Base-by-base conservation (phyloP, 2,113 vertebrate species). In the Esox niger region DNA sequence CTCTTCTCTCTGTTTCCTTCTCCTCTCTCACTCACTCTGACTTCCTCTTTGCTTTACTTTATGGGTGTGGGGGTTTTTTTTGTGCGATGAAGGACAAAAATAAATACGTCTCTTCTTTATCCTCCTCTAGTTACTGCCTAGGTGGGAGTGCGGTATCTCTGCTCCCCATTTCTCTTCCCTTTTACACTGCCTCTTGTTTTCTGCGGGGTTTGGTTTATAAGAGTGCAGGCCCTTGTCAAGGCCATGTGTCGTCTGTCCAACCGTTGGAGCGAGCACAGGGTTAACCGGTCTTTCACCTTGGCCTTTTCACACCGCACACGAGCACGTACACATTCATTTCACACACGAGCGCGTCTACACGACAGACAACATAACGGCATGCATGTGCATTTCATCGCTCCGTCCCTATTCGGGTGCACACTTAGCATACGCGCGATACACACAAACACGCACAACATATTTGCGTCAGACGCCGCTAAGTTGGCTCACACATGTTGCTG, bases 171-270 rank as follows among this genome's bases (percentile, higher is more conserved):
- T 77, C 78, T 77, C 79, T 67, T 61, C 8, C 23, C n/a, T 71
- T 79, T 75, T 71, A 77, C 67, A n/a, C n/a, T 38, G 67, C 64
- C 3, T 69, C 69, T 70, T 65, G 67, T 58, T 46, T 75, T 87
- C 69, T 77, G 62, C 81, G 68, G 66, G 78, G 60, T 64, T 71
- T 66, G 74, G 76, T 85, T 85, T 85, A 84, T 81, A 25, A 13
- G 27, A 2, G 27, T 2, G 10, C 27, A 13, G 26, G 56, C 1
- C 25, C 13, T 17, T 17, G 46, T 49, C n/a, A 21, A 21, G 10
- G 31, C 59, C 11, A 23, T 61, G 59, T 8, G 13, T 17, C 23
- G 31, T 61, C 59, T 61, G 59, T 10, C 59, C 32, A 31, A 30
- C 31, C 35, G 31, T 0, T 30, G 10, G 20, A 21, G 20, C 21